Conservation (phyloP, 2,797 vertebrate genomes). For the Eleutherodactylus coqui region DNA sequence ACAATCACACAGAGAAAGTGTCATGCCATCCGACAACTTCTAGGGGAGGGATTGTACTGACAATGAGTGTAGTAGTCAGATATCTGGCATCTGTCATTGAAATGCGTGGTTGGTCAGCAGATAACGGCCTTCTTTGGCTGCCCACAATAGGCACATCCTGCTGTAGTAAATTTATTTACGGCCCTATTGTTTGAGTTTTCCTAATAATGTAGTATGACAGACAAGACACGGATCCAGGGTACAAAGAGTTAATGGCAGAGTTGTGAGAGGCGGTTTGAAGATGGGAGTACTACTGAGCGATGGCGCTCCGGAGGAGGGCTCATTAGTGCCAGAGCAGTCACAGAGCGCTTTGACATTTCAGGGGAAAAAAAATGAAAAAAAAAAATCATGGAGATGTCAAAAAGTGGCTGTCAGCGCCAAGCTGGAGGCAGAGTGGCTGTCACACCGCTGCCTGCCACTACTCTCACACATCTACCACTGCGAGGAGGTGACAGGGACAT, state of each 20-base stretch:
- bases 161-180: too few relatives aligned
- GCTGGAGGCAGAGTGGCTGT: neutral
- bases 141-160: too few relatives aligned
- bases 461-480: neutral
- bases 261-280: constrained; percentile 6
- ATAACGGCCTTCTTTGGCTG: too few relatives aligned
- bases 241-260: neutral
- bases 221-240: neutral
- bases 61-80: too few relatives aligned
- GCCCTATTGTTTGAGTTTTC: too few relatives aligned
- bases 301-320: constrained; percentile 13
- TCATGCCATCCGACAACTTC: too few relatives aligned
- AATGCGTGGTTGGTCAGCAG: too few relatives aligned
- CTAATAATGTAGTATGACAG: too few relatives aligned
- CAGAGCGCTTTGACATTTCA: constrained; percentile 23
- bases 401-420: constrained; percentile 25
- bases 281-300: constrained; percentile 4
- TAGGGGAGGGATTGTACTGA: too few relatives aligned
- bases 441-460: neutral
- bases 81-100: too few relatives aligned
- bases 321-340: constrained; percentile 21
- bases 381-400: neutral
- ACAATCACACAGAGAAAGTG: too few relatives aligned
- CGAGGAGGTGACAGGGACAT: neutral
- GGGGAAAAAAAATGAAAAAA: neutral